Evolutionary conservation across 1,140 invertebrate species (phyloP).

Genomic region (Yoshiicerus persimilis): DNA sequence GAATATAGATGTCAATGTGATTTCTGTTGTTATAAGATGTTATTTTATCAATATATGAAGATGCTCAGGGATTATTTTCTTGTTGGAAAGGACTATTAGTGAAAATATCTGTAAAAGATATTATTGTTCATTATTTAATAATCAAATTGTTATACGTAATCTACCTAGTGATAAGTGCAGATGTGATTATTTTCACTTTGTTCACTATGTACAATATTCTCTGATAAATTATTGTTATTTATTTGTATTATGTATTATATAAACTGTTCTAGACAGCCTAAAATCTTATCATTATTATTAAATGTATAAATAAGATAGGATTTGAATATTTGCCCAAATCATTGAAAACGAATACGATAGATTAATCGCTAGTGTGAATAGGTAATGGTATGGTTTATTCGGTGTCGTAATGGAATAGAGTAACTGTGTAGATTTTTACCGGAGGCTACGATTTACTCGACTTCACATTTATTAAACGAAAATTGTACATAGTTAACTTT

Average conservation of each 20-base stretch:
- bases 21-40: conserved; percentile 8
- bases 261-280: not conserved
- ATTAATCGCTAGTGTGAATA: no score
- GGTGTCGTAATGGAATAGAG: not conserved
- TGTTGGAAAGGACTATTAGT: conserved; percentile 8
- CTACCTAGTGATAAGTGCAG: not conserved
- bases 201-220: not conserved
- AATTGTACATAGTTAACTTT: not conserved
- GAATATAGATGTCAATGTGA: not conserved
- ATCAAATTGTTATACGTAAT: not conserved
- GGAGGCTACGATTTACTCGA: conserved; percentile 9
- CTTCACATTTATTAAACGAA: not conserved
- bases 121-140: conserved; percentile 19
- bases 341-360: not conserved
- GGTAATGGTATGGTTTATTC: not conserved
- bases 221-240: conserved; percentile 4
- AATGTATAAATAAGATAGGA: not conserved
- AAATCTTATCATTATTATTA: not conserved
- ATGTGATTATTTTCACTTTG: conserved; percentile 18
- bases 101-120: not conserved
- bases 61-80: conserved; percentile 22
- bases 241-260: not conserved
- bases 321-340: not conserved
- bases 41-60: not conserved
- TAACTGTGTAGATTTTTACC: conserved; percentile 9